Base-by-base conservation (phyloP, 1,140 invertebrate species). In the Thaumatotibia leucotreta region DNA sequence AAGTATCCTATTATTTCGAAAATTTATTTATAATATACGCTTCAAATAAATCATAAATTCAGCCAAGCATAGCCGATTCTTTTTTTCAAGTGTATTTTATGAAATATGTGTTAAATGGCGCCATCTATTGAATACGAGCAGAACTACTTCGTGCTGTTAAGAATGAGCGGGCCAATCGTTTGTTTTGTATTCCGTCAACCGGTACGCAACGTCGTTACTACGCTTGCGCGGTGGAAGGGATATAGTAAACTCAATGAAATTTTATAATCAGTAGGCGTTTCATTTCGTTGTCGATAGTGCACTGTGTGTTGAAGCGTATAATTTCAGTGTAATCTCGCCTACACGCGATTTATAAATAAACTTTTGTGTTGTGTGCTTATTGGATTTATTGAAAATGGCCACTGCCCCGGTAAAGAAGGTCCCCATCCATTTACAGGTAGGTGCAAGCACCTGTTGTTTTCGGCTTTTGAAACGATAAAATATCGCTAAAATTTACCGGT, bases 381-480 rank as follows among this genome's bases (percentile, higher is more conserved):
- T 76, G 72, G 65, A 77, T 78, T 73, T 80, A 52, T 67, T 69
- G 68, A 88, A 82, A 80, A 88, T 88, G 87, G 76, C 83, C 68
- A 87, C 78, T 76, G 91, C 89, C 49, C 93, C 96, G 67, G 96
- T 98, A 70, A 98, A 98, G 91, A 98, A 98, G 92, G 97, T 98
- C 58, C 97, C 97, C 32, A 97, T 98, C 88, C 97, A 98, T 92
- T 93, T 98, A 78, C 97, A 98, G 95, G 97, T 97, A 91, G 92
- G 93, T 58, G 17, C 33, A 17, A 64, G 64, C 73, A 79, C 79
- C 75, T 85, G 80, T 83, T 83, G 74, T 79, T 75, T 78, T 75
- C 39, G 50, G 49, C 65, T 14, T 58, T 58, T 31, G 23, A n/a
- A 45, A 31, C 23, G 23, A 63, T 64, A 74, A 66, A 68, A 66